Conservation (phyloP, 2,113 vertebrate genomes). For the Ageneiosus marmoratus region DNA sequence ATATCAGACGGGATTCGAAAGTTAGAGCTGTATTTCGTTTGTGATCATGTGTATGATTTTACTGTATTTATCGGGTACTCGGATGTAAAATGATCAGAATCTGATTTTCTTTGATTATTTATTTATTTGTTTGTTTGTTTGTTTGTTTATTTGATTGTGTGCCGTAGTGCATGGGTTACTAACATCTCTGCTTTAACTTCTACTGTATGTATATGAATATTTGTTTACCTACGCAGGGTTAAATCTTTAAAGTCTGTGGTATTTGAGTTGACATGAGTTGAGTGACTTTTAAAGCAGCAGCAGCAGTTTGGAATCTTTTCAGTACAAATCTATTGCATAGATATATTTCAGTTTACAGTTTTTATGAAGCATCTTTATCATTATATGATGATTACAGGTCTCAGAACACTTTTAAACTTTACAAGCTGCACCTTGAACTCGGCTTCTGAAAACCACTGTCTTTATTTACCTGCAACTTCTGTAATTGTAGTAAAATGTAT, state of each 20-base stretch:
- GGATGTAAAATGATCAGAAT: constrained; percentile 53
- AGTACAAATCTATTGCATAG: background rate
- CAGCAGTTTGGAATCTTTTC: background rate
- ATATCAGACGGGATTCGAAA: background rate
- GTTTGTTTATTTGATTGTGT: background rate
- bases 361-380: background rate
- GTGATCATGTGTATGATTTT: constrained; percentile 28
- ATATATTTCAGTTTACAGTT: background rate
- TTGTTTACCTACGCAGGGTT: constrained; percentile 47
- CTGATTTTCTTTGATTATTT: constrained; percentile 43
- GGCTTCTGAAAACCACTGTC: background rate
- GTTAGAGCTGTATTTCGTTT: constrained; percentile 1
- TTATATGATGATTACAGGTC: background rate
- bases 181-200: constrained; percentile 48
- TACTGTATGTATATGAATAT: constrained; percentile 57
- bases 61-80: constrained; percentile 57
- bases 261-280: constrained; percentile 11
- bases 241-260: constrained; percentile 49
- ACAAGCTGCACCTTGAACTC: background rate
- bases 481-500: background rate
- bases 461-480: background rate
- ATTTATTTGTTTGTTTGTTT: constrained; percentile 27
- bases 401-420: background rate
- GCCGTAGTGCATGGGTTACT: constrained; percentile 63
- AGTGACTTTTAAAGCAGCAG: background rate